These are phyloP conservation scores for Chironomus striatipennis DNA, from an alignment of 1,140 invertebrate genomes.

Conservation along the genomic window DNA sequence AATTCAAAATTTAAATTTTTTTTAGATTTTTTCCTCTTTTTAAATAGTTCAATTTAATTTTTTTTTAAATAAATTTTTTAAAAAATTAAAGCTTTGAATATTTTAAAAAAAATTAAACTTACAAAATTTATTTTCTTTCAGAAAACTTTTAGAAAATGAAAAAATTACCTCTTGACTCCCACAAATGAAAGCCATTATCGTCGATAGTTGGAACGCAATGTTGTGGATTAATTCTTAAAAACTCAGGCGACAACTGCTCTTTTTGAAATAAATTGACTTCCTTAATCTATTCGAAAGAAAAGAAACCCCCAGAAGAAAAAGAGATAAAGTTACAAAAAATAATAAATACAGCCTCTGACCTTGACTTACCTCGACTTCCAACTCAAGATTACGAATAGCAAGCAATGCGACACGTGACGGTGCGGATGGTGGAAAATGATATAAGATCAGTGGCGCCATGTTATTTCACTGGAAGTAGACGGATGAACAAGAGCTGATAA, in stretches of 20 bases:
- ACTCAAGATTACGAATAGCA: constrained; percentile 47
- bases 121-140: too few species aligned
- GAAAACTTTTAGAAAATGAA: too few species aligned
- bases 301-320: too few species aligned
- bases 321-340: constrained; percentile 33
- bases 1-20: too few species aligned
- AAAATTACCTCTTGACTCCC: constrained; percentile 41
- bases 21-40: too few species aligned
- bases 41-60: too few species aligned
- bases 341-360: too few species aligned
- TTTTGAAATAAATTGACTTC: constrained; percentile 50
- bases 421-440: constrained; percentile 56
- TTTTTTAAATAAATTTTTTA: too few species aligned
- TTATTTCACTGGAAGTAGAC: neutral
- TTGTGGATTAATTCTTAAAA: constrained; percentile 56
- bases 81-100: too few species aligned
- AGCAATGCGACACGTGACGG: constrained; percentile 56
- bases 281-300: constrained; percentile 36
- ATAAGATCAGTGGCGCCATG: constrained; percentile 43
- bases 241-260: constrained; percentile 54
- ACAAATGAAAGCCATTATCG: constrained; percentile 53
- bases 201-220: constrained; percentile 56
- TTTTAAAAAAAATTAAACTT: too few species aligned
- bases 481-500: too few species aligned
- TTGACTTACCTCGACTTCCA: constrained; percentile 50